These are phyloP conservation scores for Sakesphorus luctuosus DNA, from an alignment of 2,113 vertebrate genomes.

Conservation along the genomic window DNA sequence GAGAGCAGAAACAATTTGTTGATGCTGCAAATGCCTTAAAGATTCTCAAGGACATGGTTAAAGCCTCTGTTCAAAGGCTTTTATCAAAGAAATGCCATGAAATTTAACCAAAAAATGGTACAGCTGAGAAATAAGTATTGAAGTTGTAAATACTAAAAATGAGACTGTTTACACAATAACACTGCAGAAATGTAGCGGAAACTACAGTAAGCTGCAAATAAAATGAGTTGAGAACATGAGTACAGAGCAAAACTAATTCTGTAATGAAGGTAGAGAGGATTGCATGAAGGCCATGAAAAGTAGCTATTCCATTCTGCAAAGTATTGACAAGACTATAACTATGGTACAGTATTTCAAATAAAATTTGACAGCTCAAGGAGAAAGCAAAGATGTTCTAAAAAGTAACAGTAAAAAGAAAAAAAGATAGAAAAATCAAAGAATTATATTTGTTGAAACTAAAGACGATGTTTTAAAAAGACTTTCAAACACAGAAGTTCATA, in stretches of 20 bases:
- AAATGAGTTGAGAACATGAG: background rate
- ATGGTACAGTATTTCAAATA: background rate
- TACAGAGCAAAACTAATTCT: background rate
- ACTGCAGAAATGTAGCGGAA: background rate
- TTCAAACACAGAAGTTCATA: background rate
- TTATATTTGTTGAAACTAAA: background rate
- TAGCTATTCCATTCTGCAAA: background rate
- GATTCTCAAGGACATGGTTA: background rate
- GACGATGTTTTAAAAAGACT: background rate
- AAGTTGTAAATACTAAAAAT: background rate
- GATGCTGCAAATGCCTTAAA: background rate
- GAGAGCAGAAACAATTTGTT: constrained; percentile 12
- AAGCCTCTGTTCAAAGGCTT: background rate
- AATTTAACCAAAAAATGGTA: background rate
- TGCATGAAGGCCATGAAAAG: background rate
- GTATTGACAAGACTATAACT: background rate
- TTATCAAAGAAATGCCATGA: background rate
- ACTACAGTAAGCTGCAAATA: background rate
- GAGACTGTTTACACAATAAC: background rate
- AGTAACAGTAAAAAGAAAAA: background rate
- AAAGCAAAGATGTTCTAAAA: background rate
- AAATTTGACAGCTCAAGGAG: background rate
- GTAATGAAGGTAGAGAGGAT: background rate
- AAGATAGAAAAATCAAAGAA: background rate
- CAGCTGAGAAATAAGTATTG: background rate